These are phyloP conservation scores for Lymantria dispar DNA, from an alignment of 2,888 invertebrate species.

Conservation along the genomic window DNA sequence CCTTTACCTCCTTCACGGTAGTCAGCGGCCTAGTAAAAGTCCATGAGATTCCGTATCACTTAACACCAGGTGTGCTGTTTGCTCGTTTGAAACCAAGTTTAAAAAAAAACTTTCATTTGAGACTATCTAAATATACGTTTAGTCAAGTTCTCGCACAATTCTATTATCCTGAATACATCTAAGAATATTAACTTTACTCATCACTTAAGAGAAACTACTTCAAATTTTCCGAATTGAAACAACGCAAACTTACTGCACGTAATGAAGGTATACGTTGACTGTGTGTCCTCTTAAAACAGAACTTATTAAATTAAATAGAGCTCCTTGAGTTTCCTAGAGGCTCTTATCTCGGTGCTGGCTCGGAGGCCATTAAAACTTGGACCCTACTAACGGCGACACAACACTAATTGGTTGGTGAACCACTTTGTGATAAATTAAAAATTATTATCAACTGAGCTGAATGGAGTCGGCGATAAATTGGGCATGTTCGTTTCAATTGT, in stretches of 20 bases:
- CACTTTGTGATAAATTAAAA: slow-evolving; percentile 48
- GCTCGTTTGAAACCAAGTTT: too few species aligned
- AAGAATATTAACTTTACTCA: too few species aligned
- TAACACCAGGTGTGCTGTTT: too few species aligned
- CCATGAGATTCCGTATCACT: too few species aligned
- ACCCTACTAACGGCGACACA: slow-evolving; percentile 48
- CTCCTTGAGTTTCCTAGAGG: slow-evolving; percentile 42
- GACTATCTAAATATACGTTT: too few species aligned
- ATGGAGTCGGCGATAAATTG: slow-evolving; percentile 1
- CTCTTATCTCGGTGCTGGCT: slow-evolving; percentile 48
- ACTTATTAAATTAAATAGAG: slow-evolving; percentile 52
- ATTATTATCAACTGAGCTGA: slow-evolving; percentile 33
- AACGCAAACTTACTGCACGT: neutral
- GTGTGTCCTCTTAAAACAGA: slow-evolving; percentile 35
- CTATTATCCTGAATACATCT: too few species aligned
- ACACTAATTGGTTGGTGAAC: slow-evolving; percentile 55
- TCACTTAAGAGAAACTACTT: too few species aligned
- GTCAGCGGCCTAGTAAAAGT: too few species aligned
- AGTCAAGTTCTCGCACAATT: too few species aligned
- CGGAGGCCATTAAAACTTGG: slow-evolving; percentile 55
- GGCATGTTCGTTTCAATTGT: too few species aligned
- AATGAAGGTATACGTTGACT: slow-evolving; percentile 4
- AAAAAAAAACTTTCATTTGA: too few species aligned
- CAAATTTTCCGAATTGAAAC: neutral
- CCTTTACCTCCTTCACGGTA: too few species aligned